Conservation (phyloP, 2,888 invertebrate genomes). For the Archips xylosteana region DNA sequence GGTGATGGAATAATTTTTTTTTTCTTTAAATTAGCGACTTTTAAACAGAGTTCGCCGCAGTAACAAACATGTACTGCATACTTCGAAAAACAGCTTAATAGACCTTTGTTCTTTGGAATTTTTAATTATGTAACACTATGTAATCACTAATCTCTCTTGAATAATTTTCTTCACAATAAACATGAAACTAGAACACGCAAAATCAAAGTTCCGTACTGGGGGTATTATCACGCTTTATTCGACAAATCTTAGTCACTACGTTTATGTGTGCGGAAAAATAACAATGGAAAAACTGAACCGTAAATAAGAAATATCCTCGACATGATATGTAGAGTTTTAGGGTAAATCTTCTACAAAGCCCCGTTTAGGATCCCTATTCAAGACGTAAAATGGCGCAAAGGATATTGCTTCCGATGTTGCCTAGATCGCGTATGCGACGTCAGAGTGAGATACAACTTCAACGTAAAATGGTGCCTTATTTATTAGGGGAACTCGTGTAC, state of each 20-base stretch:
- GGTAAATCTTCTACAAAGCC: background rate
- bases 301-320: slow-evolving; percentile 7
- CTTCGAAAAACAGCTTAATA: too few relatives aligned
- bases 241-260: slow-evolving; percentile 1
- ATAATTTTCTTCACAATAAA: background rate
- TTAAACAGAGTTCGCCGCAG: too few relatives aligned
- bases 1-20: too few relatives aligned
- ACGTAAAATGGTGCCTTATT: too few relatives aligned
- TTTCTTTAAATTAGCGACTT: too few relatives aligned
- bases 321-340: background rate
- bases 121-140: background rate
- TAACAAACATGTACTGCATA: too few relatives aligned
- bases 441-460: too few relatives aligned
- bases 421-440: background rate
- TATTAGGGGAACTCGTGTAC: too few relatives aligned
- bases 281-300: slow-evolving; percentile 12
- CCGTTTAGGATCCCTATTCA: background rate
- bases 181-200: background rate
- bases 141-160: background rate
- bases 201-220: background rate
- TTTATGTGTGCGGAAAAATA: background rate
- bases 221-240: background rate
- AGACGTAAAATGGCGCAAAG: background rate
- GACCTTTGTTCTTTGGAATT: background rate
- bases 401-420: slow-evolving; percentile 1